Base-by-base conservation (phyloP, 2,113 vertebrate species). In the Chroicocephalus ridibundus region DNA sequence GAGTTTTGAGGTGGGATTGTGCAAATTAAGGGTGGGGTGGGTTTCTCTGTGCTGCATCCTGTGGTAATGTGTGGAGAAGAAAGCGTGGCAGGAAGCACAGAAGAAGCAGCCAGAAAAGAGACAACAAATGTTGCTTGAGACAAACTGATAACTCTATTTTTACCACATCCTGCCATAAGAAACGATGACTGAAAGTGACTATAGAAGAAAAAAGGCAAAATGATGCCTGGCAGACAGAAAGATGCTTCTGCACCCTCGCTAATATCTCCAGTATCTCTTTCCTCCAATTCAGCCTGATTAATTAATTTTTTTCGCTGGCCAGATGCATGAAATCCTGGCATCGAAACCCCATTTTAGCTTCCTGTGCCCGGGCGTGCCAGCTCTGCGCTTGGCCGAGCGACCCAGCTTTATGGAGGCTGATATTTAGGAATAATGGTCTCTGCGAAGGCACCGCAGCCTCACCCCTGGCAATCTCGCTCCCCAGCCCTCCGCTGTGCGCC, bases 361-460 rank as follows among this genome's bases (percentile, higher is more conserved):
- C 32, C 60, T 1, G 52, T 2, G 61, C 36, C 57, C 3, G 42
- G 20, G 9, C 12, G 18, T 1, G 52, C 15, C 52, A 15, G 52
- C 57, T 9, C 2, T 12, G 70, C 32, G 5, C 46, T 1, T 19
- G 32, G 5, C 9, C 8, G 32, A 27, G 60, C 15, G 9, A 11
- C 15, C 18, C 66, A 5, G 60, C 1, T 0, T 9, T 3, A 2
- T 2, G 29, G 13, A 10, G 65, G 62, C n/a, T 38, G 2, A 32
- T 57, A 32, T 32, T 32, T 57, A 32, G 55, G 40, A 29, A 3
- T 1, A 6, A 31, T 15, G 5, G 24, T 4, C 51, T 3, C 77
- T 2, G 60, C 15, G 4, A 25, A 14, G 8, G 47, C 31, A 6
- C 14, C 11, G 47, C 60, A 3, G 49, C 15, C n/a, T 13, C 66